Evolutionary conservation across 2,888 invertebrate species (phyloP).

Genomic region (Apotomis capreana): DNA sequence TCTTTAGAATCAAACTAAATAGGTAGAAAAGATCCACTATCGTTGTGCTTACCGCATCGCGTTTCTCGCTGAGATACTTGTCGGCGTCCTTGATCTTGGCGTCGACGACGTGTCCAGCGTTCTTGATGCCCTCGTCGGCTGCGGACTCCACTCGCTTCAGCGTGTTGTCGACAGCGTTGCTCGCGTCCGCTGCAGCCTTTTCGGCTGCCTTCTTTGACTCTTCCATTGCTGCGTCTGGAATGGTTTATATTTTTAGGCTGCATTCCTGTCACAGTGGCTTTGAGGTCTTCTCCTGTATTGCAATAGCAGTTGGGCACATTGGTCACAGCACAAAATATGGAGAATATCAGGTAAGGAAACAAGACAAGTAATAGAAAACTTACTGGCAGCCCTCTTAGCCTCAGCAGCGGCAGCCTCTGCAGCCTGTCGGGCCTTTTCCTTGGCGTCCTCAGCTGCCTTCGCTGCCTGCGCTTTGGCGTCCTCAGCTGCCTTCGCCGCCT

Average conservation of each 20-base stretch:
- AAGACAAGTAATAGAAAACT: conserved; percentile 47
- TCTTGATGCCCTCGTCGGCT: conserved; percentile 83
- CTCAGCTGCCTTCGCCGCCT: conserved; percentile 71
- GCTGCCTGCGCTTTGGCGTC: conserved; percentile 65
- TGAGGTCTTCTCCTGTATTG: too few relatives aligned
- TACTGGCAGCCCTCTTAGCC: conserved; percentile 73
- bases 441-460: conserved; percentile 72
- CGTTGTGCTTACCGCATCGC: conserved; percentile 65
- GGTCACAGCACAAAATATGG: neutral
- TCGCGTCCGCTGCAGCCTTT: conserved; percentile 77
- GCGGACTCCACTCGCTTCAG: conserved; percentile 73
- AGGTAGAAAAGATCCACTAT: too few relatives aligned
- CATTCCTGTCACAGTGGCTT: too few relatives aligned
- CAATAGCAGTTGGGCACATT: neutral
- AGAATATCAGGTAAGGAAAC: neutral
- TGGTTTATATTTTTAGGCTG: too few relatives aligned
- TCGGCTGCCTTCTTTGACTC: conserved; percentile 80
- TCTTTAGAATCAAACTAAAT: too few relatives aligned
- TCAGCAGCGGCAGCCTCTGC: conserved; percentile 72
- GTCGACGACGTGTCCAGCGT: conserved; percentile 83
- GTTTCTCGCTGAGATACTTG: conserved; percentile 84
- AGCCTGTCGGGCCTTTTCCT: conserved; percentile 70
- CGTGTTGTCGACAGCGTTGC: conserved; percentile 73
- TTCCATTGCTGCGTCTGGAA: conserved; percentile 71
- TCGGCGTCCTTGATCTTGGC: conserved; percentile 85